phyloP scores from a whole-genome alignment of 23 tunicate species.

The Oikopleura albicans region DNA sequence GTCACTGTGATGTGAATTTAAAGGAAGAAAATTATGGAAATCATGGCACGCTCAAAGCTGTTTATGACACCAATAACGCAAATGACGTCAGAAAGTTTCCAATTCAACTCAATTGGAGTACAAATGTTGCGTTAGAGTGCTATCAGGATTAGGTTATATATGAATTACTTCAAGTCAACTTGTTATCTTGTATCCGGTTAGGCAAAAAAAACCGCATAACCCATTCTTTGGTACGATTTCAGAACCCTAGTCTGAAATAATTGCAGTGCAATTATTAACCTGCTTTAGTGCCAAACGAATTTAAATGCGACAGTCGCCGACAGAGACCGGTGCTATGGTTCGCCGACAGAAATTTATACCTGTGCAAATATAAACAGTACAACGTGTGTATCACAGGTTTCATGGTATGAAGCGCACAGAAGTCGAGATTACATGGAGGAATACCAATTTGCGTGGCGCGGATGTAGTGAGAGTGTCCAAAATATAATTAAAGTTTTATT shows the following conservation, averaged over 20 bases:
- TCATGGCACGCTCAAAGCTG: background rate
- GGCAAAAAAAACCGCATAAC: too few relatives aligned
- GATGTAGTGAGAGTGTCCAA: too few relatives aligned
- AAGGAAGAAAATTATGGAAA: background rate
- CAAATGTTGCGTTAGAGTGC: background rate
- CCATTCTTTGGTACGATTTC: too few relatives aligned
- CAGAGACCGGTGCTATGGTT: background rate
- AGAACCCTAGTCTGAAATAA: too few relatives aligned
- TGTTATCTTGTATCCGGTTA: too few relatives aligned
- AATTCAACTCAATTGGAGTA: background rate
- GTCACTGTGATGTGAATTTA: background rate
- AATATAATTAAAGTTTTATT: too few relatives aligned
- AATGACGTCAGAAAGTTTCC: background rate
- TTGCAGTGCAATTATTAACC: too few relatives aligned
- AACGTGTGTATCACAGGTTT: background rate
- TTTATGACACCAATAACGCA: background rate
- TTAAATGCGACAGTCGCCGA: background rate
- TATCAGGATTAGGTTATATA: too few relatives aligned
- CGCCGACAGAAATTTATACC: background rate
- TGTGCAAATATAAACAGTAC: background rate
- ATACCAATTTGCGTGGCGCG: background rate
- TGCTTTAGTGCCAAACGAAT: background rate
- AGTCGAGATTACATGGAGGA: background rate
- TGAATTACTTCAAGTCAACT: too few relatives aligned
- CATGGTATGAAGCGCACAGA: background rate